Evolutionary conservation across 2,113 vertebrate species (phyloP), one percentile per base, ranked within the genome.

Genomic region (Oreotrochilus melanogaster): DNA sequence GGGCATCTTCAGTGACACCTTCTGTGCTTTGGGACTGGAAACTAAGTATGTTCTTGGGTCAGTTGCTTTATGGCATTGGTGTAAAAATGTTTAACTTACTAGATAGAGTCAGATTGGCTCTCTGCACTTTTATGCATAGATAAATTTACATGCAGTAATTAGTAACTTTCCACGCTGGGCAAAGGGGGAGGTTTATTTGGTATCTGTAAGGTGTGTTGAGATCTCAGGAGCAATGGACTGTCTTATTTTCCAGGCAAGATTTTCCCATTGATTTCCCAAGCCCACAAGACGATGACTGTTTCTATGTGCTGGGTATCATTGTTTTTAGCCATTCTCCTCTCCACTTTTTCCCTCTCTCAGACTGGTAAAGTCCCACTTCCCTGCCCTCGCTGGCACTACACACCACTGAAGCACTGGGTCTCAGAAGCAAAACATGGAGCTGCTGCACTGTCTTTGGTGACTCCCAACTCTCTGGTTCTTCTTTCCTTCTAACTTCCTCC

Each of bases 231-330:
- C 1, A 1, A 27, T 4, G 50, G 39, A 35, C 35, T 58, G 25
- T 25, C 1, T 9, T 9, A 4, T 56, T 74, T 88, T 61, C 31
- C 71, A 87, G 42, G 51, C 22, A 39, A 61, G 61, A 58, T 35
- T 51, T 39, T 80, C 81, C 64, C 56, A 79, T 81, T 35, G 28
- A 62, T 78, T 92, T 80, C 75, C 65, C 39, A 78, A 86, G 58
- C 69, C 73, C 53, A 72, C 47, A 84, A 53, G 53, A 33, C 71
- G 61, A 54, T 12, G 31, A 45, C 30, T 64, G 14, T 70, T 89
- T 78, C 70, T 72, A 0, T 9, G 37, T 73, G 14, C 65, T 51
- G 28, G 30, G 47, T 64, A 69, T 48, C 47, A 70, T 65, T 82
- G 51, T 50, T 76, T 66, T 73, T 39, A 35, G 30, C 57, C 54